A percentile compares a stretch with the other conserved stretches of the same genome.
These are phyloP conservation scores for Chironomus striatipennis DNA, from an alignment of 1,140 invertebrate genomes.

Conservation along the genomic window DNA sequence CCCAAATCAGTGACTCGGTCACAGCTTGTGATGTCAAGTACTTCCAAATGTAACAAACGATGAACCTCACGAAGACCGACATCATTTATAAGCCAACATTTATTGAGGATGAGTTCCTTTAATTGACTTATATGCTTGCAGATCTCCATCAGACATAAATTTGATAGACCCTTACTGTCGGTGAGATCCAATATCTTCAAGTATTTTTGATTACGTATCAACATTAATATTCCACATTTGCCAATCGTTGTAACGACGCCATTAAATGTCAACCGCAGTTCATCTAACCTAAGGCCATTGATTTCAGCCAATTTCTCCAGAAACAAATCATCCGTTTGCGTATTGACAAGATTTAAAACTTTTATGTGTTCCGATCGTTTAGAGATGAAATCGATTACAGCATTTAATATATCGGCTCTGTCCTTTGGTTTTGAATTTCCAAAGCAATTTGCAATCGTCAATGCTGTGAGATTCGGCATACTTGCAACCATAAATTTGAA, in stretches of 20 bases:
- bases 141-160: slow-evolving; percentile 20
- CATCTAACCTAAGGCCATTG: neutral
- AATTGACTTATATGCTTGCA: neutral
- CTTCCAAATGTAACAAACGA: neutral
- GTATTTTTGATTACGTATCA: neutral
- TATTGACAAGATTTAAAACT: neutral
- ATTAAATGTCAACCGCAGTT: slow-evolving; percentile 12
- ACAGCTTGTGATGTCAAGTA: neutral
- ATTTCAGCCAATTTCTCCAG: neutral
- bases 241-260: neutral
- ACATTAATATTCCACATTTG: neutral
- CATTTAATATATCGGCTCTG: neutral
- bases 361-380: neutral
- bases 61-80: neutral
- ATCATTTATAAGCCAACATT: slow-evolving; percentile 20
- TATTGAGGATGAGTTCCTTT: neutral
- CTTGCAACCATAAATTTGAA: neutral
- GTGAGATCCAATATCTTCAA: neutral
- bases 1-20: neutral
- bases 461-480: neutral
- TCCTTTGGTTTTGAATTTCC: neutral
- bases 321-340: neutral
- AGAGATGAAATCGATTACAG: neutral
- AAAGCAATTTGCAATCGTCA: slow-evolving; percentile 12
- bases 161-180: neutral